Evolutionary conservation across 2,888 invertebrate species (phyloP).

Genomic region (Caenorhabditis sinica): DNA sequence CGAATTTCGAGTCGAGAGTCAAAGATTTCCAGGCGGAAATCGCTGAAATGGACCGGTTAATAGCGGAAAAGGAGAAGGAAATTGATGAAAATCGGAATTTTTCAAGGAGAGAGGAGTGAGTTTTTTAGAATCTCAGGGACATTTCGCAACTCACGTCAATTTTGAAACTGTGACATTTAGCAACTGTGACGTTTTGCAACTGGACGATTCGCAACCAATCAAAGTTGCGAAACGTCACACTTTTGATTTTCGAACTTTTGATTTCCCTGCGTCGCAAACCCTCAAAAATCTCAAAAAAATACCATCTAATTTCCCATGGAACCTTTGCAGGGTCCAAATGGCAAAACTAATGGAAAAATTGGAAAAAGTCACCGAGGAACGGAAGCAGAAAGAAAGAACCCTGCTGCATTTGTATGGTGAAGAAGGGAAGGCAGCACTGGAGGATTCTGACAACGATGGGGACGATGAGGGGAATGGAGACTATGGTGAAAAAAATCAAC

Average conservation of each 20-base stretch:
- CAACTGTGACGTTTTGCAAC: not conserved
- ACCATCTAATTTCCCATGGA: too few relatives aligned
- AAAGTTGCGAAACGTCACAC: too few relatives aligned
- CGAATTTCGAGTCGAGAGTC: conserved; percentile 55
- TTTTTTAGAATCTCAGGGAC: too few relatives aligned
- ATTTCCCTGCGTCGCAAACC: not conserved
- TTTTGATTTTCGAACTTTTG: too few relatives aligned
- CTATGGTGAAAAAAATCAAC: conserved; percentile 2
- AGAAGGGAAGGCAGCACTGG: conserved; percentile 27
- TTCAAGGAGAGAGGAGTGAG: conserved; percentile 56
- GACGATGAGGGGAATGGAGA: conserved; percentile 29
- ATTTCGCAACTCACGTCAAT: not conserved
- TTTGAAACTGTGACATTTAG: not conserved
- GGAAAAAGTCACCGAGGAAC: conserved; percentile 54
- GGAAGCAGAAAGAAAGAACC: conserved; percentile 52
- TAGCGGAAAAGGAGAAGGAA: conserved; percentile 46
- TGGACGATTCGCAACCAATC: too few relatives aligned
- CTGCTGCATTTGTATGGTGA: conserved; percentile 50
- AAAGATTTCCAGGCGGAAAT: conserved; percentile 58
- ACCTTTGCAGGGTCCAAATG: conserved; percentile 37
- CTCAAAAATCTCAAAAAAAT: too few relatives aligned
- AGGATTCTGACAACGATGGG: conserved; percentile 37
- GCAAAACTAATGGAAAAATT: conserved; percentile 52
- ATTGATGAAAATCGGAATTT: conserved; percentile 54
- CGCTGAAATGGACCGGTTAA: conserved; percentile 34